Percentiles rank a stretch among this genome's conserved stretches.
Conservation (phyloP, 1,140 invertebrate species). For the Bombus balteatus region DNA sequence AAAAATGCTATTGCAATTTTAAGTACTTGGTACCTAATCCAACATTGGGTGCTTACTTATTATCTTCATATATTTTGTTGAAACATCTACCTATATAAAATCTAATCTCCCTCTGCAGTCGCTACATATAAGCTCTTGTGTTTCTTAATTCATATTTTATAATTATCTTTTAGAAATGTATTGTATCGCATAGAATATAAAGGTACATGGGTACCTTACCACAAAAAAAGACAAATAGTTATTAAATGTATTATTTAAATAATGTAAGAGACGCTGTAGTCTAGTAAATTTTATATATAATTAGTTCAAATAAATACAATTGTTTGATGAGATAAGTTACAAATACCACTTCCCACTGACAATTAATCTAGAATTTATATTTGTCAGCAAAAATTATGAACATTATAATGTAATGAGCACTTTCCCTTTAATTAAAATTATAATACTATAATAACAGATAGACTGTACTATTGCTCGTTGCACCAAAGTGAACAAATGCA, state of each 20-base stretch:
- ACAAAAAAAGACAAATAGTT: not conserved
- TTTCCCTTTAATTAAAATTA: not conserved
- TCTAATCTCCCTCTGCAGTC: not conserved
- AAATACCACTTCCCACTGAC: not conserved
- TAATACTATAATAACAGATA: not conserved
- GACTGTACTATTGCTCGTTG: not conserved
- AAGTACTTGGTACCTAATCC: slow-evolving; percentile 16
- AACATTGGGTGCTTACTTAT: not conserved
- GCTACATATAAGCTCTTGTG: not conserved
- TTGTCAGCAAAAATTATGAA: not conserved
- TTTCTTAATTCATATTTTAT: not conserved
- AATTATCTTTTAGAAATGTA: too few species aligned
- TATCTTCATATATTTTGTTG: not conserved
- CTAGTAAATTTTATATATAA: not conserved
- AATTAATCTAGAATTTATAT: not conserved
- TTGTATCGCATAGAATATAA: not conserved
- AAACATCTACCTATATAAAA: not conserved
- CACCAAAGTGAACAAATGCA: not conserved
- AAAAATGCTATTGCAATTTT: slow-evolving; percentile 11
- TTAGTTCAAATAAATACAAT: not conserved
- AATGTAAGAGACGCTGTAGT: not conserved
- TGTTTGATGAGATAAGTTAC: not conserved
- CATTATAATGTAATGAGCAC: not conserved
- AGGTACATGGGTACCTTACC: not conserved
- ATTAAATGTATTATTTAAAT: not conserved